Percentiles rank a stretch among this genome's conserved stretches.
phyloP scores from a whole-genome alignment of 2,113 vertebrate species.

The Sminthopsis crassicaudata region DNA sequence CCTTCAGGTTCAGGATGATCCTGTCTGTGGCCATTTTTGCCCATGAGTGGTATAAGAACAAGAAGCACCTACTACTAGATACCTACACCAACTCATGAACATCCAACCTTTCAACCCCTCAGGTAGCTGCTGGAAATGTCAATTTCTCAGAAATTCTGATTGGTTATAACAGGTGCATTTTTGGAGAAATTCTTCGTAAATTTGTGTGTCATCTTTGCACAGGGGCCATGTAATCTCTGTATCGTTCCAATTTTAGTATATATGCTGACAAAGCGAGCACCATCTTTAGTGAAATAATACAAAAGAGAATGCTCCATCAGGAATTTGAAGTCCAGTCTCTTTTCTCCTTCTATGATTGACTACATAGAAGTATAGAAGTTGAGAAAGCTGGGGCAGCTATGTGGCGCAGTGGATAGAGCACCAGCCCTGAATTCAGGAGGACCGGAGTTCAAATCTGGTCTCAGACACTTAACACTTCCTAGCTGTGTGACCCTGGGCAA shows the following conservation, averaged over 20 bases:
- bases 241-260: no score
- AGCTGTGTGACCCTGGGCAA: no score
- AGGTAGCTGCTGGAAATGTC: background rate
- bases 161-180: background rate
- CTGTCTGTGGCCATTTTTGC: background rate
- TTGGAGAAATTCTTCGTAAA: no score
- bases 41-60: background rate
- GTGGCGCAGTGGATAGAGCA: no score
- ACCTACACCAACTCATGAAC: background rate
- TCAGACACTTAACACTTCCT: no score
- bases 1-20: background rate
- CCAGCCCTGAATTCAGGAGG: no score
- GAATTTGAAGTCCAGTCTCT: background rate
- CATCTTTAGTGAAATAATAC: background rate
- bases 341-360: background rate
- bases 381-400: no score
- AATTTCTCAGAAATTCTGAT: background rate
- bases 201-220: no score
- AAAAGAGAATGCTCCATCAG: background rate
- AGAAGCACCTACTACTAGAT: background rate
- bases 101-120: background rate
- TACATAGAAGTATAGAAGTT: background rate
- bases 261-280: no score
- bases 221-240: no score
- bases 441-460: no score